A percentile compares a stretch with the other conserved stretches of the same genome.
Evolutionary conservation across 2,113 vertebrate genomes (phyloP).

Genomic region (Cryptomyrus ogoouensis): DNA sequence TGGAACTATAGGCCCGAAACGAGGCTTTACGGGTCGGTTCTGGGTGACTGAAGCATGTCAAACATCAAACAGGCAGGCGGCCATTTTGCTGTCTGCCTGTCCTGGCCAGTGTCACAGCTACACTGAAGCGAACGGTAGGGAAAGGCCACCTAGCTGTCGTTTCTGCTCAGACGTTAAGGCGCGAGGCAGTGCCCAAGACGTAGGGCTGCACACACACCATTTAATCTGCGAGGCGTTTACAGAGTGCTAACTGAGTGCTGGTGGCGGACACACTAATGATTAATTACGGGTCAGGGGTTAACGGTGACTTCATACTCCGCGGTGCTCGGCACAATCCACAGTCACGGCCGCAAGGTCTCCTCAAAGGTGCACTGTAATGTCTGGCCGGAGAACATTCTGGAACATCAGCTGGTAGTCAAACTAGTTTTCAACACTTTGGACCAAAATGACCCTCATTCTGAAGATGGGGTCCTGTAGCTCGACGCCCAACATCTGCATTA

Average conservation of each 20-base stretch:
- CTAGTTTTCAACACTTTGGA: background rate
- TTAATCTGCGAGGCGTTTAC: background rate
- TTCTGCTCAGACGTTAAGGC: background rate
- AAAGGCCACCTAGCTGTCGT: background rate
- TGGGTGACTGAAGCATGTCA: background rate
- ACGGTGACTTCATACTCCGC: background rate
- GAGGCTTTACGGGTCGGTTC: background rate
- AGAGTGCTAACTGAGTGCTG: background rate
- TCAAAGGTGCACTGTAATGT: background rate
- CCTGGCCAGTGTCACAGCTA: background rate
- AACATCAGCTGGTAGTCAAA: background rate
- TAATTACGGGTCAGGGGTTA: conserved; percentile 7
- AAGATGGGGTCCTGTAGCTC: background rate
- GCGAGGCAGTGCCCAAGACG: background rate
- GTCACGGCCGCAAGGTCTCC: background rate
- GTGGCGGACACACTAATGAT: background rate
- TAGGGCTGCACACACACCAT: background rate
- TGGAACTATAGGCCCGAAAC: conserved; percentile 12
- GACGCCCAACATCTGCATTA: background rate
- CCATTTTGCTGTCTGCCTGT: background rate
- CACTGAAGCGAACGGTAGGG: background rate
- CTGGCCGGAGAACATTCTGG: background rate
- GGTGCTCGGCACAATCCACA: background rate
- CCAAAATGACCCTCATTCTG: background rate
- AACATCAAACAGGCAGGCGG: background rate